Percentiles rank a stretch among this genome's conserved stretches.
phyloP scores from a whole-genome alignment of 2,888 invertebrate species.

The Tineola bisselliella region DNA sequence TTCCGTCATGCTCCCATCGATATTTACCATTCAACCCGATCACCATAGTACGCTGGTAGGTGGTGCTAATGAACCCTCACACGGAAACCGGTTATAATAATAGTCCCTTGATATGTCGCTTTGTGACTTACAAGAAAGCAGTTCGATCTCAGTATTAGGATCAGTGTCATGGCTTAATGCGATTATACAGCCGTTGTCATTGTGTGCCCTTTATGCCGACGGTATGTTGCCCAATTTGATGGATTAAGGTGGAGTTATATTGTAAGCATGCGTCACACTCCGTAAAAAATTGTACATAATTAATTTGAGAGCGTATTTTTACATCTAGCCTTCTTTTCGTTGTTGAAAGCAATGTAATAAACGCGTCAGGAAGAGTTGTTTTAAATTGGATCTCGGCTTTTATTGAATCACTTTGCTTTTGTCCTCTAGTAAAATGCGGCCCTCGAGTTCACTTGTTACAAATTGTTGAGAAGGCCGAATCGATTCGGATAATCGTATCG shows the following conservation, averaged over 20 bases:
- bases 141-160: conserved; percentile 10
- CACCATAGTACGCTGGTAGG: conserved; percentile 3
- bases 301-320: not conserved
- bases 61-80: conserved; percentile 15
- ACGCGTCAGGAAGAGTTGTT: not conserved
- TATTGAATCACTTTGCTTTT: not conserved
- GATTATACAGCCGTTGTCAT: conserved; percentile 8
- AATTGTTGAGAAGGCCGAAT: not conserved
- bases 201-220: conserved; percentile 2
- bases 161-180: conserved; percentile 11
- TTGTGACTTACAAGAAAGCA: conserved; percentile 11
- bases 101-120: conserved; percentile 10
- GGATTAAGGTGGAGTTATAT: not conserved
- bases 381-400: not conserved
- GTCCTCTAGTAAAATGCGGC: conserved; percentile 3
- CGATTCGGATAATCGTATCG: not conserved
- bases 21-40: not conserved
- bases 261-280: not conserved
- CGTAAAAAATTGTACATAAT: not conserved
- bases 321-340: not conserved
- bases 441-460: not conserved
- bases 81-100: conserved; percentile 12
- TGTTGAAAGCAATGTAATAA: not conserved
- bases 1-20: conserved; percentile 28
- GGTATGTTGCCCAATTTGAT: conserved; percentile 8